Base-by-base conservation (phyloP, 2,113 vertebrate genomes). In the Desmodus rotundus region DNA sequence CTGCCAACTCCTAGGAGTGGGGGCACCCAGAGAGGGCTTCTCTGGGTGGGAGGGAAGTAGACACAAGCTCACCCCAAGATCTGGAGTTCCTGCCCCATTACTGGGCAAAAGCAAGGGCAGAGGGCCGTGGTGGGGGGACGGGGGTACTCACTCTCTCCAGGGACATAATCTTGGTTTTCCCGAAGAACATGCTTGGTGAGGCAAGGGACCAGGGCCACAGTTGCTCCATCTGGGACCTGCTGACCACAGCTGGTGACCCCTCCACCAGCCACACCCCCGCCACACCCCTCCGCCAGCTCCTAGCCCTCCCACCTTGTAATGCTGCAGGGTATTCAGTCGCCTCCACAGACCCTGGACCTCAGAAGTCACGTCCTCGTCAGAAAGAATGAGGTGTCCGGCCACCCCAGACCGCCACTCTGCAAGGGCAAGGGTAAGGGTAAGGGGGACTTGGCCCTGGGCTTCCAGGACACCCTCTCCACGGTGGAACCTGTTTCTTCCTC, bases 281-380 rank as follows among this genome's bases (percentile, higher is more conserved):
- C 12, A 6, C 0, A 1, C 15, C 36, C 72, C n/a, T 5, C 38
- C 74, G 15, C 78, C 56, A 47, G 1, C n/a, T 45, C 50, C 78
- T 28, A 68, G 11, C 20, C 17, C 22, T 89, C 97, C 97, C 63
- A 99, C 99, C 99, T 99, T 99, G 97, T 99, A 99, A 93, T 99
- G 99, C 94, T 99, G 99, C 92, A 99, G 97, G 0, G 99, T 99
- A 97, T 99, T 99, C 61, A 99, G 98, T 12, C 99, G 99, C 91
- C 99, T 99, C 99, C 99, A 99, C 85, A 98, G 99, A 74, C 99
- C 99, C 97, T 99, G 99, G 61, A 99, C 98, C 70, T 99, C 99
- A 19, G 99, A 99, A 0, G 99, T 99, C 96, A 99, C 98, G 67
- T 99, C 99, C 97, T 99, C 99, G 16, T 99, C 99, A 0, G 99